phyloP scores from a whole-genome alignment of 2,888 invertebrate genomes.

The Timandra comae region DNA sequence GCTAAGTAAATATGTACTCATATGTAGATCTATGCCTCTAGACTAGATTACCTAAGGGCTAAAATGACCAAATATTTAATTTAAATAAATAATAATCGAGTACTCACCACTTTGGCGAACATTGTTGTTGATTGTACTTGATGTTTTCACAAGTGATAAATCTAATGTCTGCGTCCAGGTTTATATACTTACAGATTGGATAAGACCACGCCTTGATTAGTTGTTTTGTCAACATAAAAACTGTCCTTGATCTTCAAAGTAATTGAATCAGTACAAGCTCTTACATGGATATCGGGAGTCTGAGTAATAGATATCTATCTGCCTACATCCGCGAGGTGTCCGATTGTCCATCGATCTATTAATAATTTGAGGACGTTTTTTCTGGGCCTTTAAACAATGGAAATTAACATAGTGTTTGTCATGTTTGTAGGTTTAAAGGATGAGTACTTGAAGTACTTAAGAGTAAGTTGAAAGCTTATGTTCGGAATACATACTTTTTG shows the following conservation, averaged over 20 bases:
- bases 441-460: no score
- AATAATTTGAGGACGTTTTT: conserved; percentile 43
- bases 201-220: conserved; percentile 57
- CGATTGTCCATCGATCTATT: conserved; percentile 9
- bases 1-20: not conserved
- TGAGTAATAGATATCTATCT: conserved; percentile 48
- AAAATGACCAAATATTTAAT: no score
- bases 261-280: conserved; percentile 46
- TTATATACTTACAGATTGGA: conserved; percentile 51
- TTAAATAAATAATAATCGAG: conserved; percentile 5
- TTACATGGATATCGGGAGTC: conserved; percentile 35
- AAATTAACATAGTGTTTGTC: no score
- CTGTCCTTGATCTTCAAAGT: conserved; percentile 70
- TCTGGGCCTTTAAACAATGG: no score
- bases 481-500: no score
- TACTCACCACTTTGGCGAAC: conserved; percentile 68
- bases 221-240: conserved; percentile 54
- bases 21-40: no score
- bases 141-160: conserved; percentile 61
- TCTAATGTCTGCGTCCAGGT: conserved; percentile 27
- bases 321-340: not conserved
- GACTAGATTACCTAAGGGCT: no score
- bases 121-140: conserved; percentile 51
- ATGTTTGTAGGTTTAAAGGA: no score
- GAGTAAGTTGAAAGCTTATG: no score